phyloP scores from a whole-genome alignment of 2,888 invertebrate species.

The Molorchus minor region DNA sequence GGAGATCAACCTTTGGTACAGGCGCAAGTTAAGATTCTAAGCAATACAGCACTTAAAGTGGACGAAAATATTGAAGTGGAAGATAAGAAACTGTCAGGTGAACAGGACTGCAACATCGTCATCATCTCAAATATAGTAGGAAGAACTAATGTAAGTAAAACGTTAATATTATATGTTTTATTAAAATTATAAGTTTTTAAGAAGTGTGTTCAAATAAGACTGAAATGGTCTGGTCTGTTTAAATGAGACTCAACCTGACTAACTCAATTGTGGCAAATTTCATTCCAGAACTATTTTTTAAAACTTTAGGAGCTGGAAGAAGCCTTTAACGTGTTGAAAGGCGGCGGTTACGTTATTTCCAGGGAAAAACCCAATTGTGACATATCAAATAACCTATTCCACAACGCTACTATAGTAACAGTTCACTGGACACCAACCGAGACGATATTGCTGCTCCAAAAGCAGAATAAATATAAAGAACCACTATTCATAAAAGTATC shows the following conservation, averaged over 20 bases:
- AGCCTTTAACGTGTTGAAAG: slow-evolving; percentile 52
- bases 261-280: too few relatives aligned
- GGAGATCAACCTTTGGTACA: slow-evolving; percentile 76
- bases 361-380: slow-evolving; percentile 67
- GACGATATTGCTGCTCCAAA: slow-evolving; percentile 64
- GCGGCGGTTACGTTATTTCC: slow-evolving; percentile 70
- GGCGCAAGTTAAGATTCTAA: slow-evolving; percentile 70
- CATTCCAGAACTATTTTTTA: neutral
- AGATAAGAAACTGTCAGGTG: slow-evolving; percentile 67
- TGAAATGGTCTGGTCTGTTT: too few relatives aligned
- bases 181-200: too few relatives aligned
- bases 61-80: slow-evolving; percentile 69
- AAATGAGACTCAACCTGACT: too few relatives aligned
- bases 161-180: too few relatives aligned
- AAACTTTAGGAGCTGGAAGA: slow-evolving; percentile 39
- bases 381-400: neutral
- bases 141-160: slow-evolving; percentile 58
- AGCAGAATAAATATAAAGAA: neutral
- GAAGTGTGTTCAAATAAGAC: too few relatives aligned
- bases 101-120: slow-evolving; percentile 49
- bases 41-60: slow-evolving; percentile 49
- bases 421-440: slow-evolving; percentile 65
- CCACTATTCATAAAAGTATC: slow-evolving; percentile 41
- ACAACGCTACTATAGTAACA: slow-evolving; percentile 56
- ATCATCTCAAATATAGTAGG: slow-evolving; percentile 63